Evolutionary conservation across 2,888 invertebrate species (phyloP).

Genomic region (Dolichopus griseipennis): DNA sequence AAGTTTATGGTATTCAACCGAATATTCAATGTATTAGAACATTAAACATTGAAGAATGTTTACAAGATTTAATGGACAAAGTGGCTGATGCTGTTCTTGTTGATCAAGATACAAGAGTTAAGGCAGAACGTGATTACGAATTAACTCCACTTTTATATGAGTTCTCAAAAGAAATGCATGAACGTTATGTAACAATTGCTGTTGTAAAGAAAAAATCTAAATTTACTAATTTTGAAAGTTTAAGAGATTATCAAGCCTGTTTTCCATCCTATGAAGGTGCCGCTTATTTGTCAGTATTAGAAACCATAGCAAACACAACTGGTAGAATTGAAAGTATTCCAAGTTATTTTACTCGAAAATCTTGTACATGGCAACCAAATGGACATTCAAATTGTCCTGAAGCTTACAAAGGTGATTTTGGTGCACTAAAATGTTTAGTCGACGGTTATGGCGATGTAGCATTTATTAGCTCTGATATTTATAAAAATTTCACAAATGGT

Average conservation of each 20-base stretch:
- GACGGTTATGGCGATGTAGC: constrained; percentile 67
- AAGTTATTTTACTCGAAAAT: constrained; percentile 56
- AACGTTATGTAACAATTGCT: constrained; percentile 50
- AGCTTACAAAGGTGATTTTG: constrained; percentile 48
- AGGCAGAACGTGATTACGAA: constrained; percentile 53
- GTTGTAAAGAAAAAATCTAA: constrained; percentile 54
- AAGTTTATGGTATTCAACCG: constrained; percentile 68
- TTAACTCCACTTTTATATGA: constrained; percentile 36
- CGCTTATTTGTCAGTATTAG: constrained; percentile 54
- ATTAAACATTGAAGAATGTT: constrained; percentile 53
- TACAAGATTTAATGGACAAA: constrained; percentile 55
- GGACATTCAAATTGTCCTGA: constrained; percentile 40
- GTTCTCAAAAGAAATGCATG: constrained; percentile 34
- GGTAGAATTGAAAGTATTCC: constrained; percentile 30
- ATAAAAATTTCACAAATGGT: constrained; percentile 52
- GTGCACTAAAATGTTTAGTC: constrained; percentile 57
- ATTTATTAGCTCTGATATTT: constrained; percentile 57
- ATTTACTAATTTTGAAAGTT: constrained; percentile 51
- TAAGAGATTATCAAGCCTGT: constrained; percentile 64
- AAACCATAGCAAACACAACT: constrained; percentile 42
- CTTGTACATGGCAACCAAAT: constrained; percentile 49
- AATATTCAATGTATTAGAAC: constrained; percentile 66
- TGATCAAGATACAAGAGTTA: constrained; percentile 60
- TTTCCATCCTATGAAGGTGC: constrained; percentile 72
- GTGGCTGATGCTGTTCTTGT: constrained; percentile 64